phyloP scores from a whole-genome alignment of 2,888 invertebrate species.

The Temnothorax rugatulus region DNA sequence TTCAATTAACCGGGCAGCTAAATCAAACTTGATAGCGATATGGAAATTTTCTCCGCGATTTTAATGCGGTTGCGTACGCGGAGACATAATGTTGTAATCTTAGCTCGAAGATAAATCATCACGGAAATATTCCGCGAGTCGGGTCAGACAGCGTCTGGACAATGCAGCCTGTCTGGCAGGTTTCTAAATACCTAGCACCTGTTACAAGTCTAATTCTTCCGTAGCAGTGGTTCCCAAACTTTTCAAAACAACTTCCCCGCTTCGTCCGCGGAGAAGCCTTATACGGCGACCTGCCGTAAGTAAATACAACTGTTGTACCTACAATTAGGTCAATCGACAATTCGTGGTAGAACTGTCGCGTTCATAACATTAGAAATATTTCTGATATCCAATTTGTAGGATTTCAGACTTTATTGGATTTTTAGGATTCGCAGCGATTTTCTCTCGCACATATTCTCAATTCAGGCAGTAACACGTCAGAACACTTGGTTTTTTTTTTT shows the following conservation, averaged over 20 bases:
- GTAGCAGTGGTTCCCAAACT: conserved; percentile 42
- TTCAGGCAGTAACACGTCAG: background rate
- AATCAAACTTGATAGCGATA: background rate
- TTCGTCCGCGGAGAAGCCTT: background rate
- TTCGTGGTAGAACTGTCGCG: background rate
- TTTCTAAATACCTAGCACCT: conserved; percentile 51
- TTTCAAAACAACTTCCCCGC: background rate
- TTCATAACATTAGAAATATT: background rate
- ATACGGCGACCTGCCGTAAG: too few species aligned
- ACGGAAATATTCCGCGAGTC: conserved; percentile 40
- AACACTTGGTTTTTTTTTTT: background rate
- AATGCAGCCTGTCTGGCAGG: conserved; percentile 41
- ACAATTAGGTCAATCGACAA: background rate
- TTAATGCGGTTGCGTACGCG: background rate
- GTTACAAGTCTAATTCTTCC: conserved; percentile 46
- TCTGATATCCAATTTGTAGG: background rate
- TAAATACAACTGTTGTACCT: background rate
- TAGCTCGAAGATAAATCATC: conserved; percentile 35
- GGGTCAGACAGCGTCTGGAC: conserved; percentile 48
- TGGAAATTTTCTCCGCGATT: conserved; percentile 12
- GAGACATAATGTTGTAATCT: background rate
- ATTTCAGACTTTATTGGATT: background rate
- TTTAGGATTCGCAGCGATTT: background rate
- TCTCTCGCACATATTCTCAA: background rate
- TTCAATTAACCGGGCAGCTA: conserved; percentile 16